phyloP scores from a whole-genome alignment of 2,797 vertebrate genomes.

The Spatula clypeata region DNA sequence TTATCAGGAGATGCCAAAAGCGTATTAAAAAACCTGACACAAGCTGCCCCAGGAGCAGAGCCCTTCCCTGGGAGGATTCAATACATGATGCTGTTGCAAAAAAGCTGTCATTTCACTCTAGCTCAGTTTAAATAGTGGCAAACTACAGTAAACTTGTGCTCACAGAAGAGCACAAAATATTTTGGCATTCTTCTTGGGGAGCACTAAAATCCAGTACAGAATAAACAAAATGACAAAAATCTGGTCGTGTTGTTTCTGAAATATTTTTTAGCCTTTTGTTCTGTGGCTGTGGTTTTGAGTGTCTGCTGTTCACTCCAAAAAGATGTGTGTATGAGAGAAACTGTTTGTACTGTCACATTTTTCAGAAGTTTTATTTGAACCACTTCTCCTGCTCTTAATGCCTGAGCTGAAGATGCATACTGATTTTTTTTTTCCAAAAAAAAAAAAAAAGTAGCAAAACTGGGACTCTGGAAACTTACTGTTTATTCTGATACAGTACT shows the following conservation, averaged over 20 bases:
- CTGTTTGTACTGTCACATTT: background rate
- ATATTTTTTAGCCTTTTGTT: background rate
- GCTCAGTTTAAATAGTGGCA: background rate
- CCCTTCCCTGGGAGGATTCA: fast-evolving
- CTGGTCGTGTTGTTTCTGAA: background rate
- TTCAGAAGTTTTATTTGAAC: background rate
- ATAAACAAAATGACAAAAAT: background rate
- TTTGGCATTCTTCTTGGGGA: background rate
- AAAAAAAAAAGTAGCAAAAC: background rate
- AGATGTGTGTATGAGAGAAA: fast-evolving
- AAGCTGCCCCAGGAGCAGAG: background rate
- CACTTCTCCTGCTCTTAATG: background rate
- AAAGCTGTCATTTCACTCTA: background rate
- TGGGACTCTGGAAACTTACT: background rate
- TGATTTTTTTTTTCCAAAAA: fast-evolving
- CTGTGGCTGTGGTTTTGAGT: background rate
- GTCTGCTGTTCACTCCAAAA: background rate
- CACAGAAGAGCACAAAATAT: background rate
- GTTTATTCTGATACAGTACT: background rate
- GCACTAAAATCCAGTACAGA: background rate
- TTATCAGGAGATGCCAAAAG: background rate
- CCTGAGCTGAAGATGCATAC: background rate
- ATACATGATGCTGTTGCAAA: fast-evolving
- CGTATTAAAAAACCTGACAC: background rate
- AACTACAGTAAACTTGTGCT: background rate